Conservation (phyloP, 2,888 invertebrate genomes). For the Drosophila pseudotakahashii region DNA sequence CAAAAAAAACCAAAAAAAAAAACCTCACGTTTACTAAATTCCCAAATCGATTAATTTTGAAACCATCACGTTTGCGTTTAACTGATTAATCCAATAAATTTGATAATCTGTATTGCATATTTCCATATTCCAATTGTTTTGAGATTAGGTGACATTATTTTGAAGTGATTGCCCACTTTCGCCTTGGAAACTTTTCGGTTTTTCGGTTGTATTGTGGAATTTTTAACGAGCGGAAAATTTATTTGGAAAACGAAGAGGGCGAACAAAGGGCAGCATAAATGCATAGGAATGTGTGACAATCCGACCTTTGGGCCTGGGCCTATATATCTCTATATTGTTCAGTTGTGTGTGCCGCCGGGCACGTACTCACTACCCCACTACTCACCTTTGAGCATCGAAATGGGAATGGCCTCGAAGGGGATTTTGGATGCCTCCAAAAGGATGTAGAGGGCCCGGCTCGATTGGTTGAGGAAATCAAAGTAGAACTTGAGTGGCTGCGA, state of each 20-base stretch:
- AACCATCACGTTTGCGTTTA: neutral
- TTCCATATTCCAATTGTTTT: neutral
- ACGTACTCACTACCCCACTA: slow-evolving; percentile 83
- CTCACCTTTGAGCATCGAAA: slow-evolving; percentile 88
- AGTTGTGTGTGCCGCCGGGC: slow-evolving; percentile 32
- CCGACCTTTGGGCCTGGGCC: slow-evolving; percentile 40
- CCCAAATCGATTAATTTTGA: neutral
- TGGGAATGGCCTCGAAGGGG: slow-evolving; percentile 87
- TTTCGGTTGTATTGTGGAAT: slow-evolving; percentile 50
- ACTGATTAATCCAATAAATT: neutral
- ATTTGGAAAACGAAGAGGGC: slow-evolving; percentile 29
- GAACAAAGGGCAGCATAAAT: slow-evolving; percentile 45
- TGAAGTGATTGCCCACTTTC: slow-evolving; percentile 23
- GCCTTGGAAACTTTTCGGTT: slow-evolving; percentile 41
- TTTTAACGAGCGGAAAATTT: slow-evolving; percentile 67
- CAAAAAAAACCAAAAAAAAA: neutral
- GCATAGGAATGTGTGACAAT: slow-evolving; percentile 42
- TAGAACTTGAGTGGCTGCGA: slow-evolving; percentile 87
- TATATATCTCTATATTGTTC: neutral
- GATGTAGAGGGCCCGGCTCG: slow-evolving; percentile 90
- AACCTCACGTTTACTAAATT: slow-evolving; percentile 5
- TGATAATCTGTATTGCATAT: neutral
- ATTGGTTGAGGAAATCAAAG: slow-evolving; percentile 91
- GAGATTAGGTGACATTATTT: neutral
- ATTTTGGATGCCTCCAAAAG: slow-evolving; percentile 88